A percentile compares a stretch with the other conserved stretches of the same genome.
Conservation (phyloP, 1,140 invertebrate species). For the Campoletis sonorensis region DNA sequence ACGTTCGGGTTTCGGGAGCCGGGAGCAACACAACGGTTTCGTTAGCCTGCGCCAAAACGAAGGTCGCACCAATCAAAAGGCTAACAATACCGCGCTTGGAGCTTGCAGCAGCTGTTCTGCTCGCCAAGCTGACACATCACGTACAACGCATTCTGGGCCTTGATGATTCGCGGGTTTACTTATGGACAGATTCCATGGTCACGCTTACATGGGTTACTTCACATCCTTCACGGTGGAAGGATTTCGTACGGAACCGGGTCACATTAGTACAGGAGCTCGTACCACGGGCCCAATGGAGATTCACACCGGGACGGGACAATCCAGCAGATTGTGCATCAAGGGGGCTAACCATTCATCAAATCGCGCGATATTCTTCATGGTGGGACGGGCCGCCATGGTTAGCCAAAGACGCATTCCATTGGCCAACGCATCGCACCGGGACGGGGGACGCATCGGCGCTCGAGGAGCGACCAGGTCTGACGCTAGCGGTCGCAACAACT, state of each 20-base stretch:
- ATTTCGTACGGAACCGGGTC: constrained; percentile 63
- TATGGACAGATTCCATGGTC: constrained; percentile 51
- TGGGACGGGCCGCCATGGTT: constrained; percentile 47
- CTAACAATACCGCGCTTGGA: constrained; percentile 56
- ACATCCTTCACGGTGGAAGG: constrained; percentile 58
- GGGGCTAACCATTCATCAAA: constrained; percentile 51
- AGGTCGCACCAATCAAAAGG: constrained; percentile 48
- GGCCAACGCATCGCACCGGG: too few relatives aligned
- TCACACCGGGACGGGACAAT: constrained; percentile 58
- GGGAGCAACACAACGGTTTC: constrained; percentile 3
- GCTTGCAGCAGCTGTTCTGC: constrained; percentile 27
- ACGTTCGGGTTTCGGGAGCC: constrained; percentile 11
- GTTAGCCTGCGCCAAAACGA: constrained; percentile 53
- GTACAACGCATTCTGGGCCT: neutral
- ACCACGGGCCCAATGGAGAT: constrained; percentile 39
- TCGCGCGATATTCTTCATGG: constrained; percentile 58
- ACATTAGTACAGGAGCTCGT: constrained; percentile 55
- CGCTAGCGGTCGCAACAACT: too few relatives aligned
- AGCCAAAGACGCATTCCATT: neutral
- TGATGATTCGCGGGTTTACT: neutral
- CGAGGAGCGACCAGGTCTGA: too few relatives aligned
- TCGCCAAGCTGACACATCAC: constrained; percentile 45
- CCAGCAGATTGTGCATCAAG: constrained; percentile 60
- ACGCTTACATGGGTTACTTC: constrained; percentile 58
- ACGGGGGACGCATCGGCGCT: too few relatives aligned